Base-by-base conservation (phyloP, 2,113 vertebrate species). In the Pangasianodon gigas region DNA sequence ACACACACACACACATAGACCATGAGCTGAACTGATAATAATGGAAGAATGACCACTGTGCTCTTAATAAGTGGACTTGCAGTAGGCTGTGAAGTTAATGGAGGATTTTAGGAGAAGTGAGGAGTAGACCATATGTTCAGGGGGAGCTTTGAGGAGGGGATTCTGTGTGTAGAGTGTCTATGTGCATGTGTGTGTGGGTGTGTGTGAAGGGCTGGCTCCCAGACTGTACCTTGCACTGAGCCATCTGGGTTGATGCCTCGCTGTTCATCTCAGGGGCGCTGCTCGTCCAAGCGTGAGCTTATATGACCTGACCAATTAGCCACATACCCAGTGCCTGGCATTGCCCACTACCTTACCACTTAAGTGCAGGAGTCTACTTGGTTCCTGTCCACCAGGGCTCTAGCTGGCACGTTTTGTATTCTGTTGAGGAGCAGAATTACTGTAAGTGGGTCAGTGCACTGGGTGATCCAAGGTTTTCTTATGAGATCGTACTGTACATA, bases 241-340 rank as follows among this genome's bases (percentile, higher is more conserved):
- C 94, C 96, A 96, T 96, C 96, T 97, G 96, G 96, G 90, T 92
- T 90, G 37, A 84, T 91, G 91, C 91, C 91, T 93, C 86, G 60
- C 90, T 90, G 93, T 91, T 48, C 88, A 91, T 94, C 93, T 77
- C 92, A 92, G 94, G 94, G 95, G 93, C 93, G 74, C 92, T 91
- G 92, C 92, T 93, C 93, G 90, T 92, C 93, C 95, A 52, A 95
- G 94, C 95, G 92, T 95, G 92, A 96, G 94, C 93, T 90, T 95
- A 97, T 96, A 93, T 94, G 94, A 97, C 95, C 95, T 95, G 96
- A 97, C 95, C 96, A 96, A 96, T 97, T 96, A 96, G 95, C 94
- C 93, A 93, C 94, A 94, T 95, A 93, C 93, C 92, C 82, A 86
- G 91, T 93, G 94, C 95, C 95, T 95, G 92, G 94, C 92, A 91